These are phyloP conservation scores for Tipula helvola DNA, from an alignment of 2,888 invertebrate genomes.

Conservation along the genomic window DNA sequence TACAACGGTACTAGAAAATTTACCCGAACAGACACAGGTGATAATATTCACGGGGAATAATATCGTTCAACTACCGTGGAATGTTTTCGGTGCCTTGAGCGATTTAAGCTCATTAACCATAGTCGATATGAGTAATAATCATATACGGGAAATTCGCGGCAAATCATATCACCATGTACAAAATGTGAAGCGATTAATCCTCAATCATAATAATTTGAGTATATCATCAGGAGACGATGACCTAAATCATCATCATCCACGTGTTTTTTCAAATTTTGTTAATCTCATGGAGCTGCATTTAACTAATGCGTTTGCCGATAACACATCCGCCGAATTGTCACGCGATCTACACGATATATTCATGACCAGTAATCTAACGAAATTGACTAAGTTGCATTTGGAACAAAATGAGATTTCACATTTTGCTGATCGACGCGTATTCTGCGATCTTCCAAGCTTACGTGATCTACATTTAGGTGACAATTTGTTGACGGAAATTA, in stretches of 20 bases:
- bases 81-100: slow-evolving; percentile 53
- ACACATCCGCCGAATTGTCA: slow-evolving; percentile 45
- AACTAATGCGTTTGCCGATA: slow-evolving; percentile 59
- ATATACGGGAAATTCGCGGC: slow-evolving; percentile 55
- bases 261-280: slow-evolving; percentile 55
- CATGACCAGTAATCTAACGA: slow-evolving; percentile 50
- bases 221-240: slow-evolving; percentile 43
- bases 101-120: slow-evolving; percentile 44
- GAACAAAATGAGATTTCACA: slow-evolving; percentile 62
- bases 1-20: slow-evolving; percentile 43
- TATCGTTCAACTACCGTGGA: slow-evolving; percentile 50
- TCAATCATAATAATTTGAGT: slow-evolving; percentile 58
- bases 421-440: slow-evolving; percentile 50
- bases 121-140: slow-evolving; percentile 63
- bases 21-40: slow-evolving; percentile 53
- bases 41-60: slow-evolving; percentile 60
- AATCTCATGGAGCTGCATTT: slow-evolving; percentile 57
- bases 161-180: slow-evolving; percentile 62
- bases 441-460: slow-evolving; percentile 54
- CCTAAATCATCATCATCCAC: slow-evolving; percentile 48
- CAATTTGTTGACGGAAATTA: slow-evolving; percentile 45
- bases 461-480: slow-evolving; percentile 58
- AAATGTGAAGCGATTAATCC: slow-evolving; percentile 50
- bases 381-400: slow-evolving; percentile 55
- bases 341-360: slow-evolving; percentile 59